Conservation (phyloP, 1,140 invertebrate species). For the Bombyx mandarina region DNA sequence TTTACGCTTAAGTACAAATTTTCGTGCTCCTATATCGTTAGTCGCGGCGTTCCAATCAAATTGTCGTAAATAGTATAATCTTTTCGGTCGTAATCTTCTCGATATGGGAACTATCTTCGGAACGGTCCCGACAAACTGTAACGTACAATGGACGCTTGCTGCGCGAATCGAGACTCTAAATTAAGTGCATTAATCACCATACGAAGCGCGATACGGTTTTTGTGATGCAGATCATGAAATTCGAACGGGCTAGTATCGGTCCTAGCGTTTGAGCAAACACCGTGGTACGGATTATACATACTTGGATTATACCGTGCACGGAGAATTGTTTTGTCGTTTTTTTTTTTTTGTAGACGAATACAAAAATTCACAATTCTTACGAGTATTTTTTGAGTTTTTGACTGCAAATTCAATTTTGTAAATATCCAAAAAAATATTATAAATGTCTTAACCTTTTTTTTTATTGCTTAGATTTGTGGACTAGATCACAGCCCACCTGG, state of each 20-base stretch:
- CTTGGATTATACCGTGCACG: constrained; percentile 1
- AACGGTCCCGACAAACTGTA: constrained; percentile 23
- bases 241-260: constrained; percentile 22
- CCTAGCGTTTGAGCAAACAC: constrained; percentile 43
- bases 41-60: constrained; percentile 53
- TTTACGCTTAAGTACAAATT: constrained; percentile 25
- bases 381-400: too few species aligned
- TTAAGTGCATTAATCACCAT: constrained; percentile 3
- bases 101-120: constrained; percentile 59
- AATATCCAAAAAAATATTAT: too few species aligned
- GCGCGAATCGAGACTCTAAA: constrained; percentile 14
- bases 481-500: too few species aligned
- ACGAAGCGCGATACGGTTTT: neutral
- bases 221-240: constrained; percentile 5
- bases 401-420: too few species aligned
- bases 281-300: constrained; percentile 33
- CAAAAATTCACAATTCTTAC: neutral
- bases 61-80: constrained; percentile 49
- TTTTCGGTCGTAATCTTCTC: constrained; percentile 46
- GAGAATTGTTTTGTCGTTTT: neutral
- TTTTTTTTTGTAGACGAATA: neutral
- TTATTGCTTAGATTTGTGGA: too few species aligned
- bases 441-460: too few species aligned
- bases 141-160: constrained; percentile 5
- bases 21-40: constrained; percentile 55